These are phyloP conservation scores for Dendrolimus pini DNA, from an alignment of 2,888 invertebrate genomes.

Conservation along the genomic window DNA sequence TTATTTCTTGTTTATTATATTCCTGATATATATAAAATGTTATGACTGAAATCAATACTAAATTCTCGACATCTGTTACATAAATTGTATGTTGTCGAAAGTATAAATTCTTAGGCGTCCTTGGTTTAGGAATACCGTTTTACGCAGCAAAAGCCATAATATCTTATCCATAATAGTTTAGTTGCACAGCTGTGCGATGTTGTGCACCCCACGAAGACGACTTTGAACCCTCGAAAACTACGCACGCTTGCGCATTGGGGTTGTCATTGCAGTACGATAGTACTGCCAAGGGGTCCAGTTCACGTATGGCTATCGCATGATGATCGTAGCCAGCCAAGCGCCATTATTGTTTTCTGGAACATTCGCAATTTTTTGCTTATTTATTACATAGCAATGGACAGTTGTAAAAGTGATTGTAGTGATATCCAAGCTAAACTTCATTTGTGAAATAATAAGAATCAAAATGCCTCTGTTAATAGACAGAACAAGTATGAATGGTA, in stretches of 20 bases:
- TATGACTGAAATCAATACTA: too few relatives aligned
- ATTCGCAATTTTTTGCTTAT: conserved; percentile 3
- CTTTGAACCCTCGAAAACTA: conserved; percentile 60
- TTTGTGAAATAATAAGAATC: conserved; percentile 21
- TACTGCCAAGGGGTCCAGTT: conserved; percentile 41
- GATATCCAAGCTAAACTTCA: conserved; percentile 37
- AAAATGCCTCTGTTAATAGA: conserved; percentile 64
- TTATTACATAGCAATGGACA: conserved; percentile 2
- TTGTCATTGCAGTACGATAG: conserved; percentile 44
- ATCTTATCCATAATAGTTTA: conserved; percentile 12
- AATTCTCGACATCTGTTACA: too few relatives aligned
- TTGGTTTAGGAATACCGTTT: too few relatives aligned
- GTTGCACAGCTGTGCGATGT: conserved; percentile 55
- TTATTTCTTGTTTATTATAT: too few relatives aligned
- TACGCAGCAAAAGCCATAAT: too few relatives aligned
- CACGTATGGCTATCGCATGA: conserved; percentile 44
- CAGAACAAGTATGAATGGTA: conserved; percentile 58
- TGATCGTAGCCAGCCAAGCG: conserved; percentile 45
- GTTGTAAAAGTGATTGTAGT: conserved; percentile 30
- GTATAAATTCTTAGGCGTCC: too few relatives aligned
- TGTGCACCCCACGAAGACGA: conserved; percentile 51
- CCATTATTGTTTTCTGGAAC: conserved; percentile 31
- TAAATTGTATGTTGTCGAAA: too few relatives aligned
- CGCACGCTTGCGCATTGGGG: conserved; percentile 67
- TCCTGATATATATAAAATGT: too few relatives aligned